phyloP scores from a whole-genome alignment of 2,797 vertebrate genomes.

The Neomorphus geoffroyi region DNA sequence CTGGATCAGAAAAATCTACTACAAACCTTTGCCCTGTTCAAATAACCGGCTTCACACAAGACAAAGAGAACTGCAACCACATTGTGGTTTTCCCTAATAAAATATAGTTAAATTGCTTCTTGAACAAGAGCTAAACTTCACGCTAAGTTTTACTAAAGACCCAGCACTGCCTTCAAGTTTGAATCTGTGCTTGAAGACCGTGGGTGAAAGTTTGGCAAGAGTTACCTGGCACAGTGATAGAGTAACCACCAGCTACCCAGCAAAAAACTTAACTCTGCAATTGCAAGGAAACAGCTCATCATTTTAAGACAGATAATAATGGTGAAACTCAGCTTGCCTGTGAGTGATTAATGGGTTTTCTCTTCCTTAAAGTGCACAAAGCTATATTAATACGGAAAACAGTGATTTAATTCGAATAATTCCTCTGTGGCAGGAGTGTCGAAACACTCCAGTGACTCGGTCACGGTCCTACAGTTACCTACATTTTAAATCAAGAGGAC shows the following conservation, averaged over 20 bases:
- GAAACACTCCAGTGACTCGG: background rate
- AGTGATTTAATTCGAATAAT: background rate
- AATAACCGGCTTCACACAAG: background rate
- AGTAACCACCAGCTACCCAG: background rate
- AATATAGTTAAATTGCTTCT: background rate
- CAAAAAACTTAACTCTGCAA: background rate
- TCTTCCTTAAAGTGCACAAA: background rate
- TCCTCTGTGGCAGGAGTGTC: background rate
- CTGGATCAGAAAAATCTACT: background rate
- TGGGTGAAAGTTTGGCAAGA: background rate
- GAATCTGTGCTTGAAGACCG: background rate
- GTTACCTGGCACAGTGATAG: background rate
- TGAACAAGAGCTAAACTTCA: background rate
- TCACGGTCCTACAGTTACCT: background rate
- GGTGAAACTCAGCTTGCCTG: background rate
- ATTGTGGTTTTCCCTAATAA: background rate
- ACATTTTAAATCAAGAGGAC: background rate
- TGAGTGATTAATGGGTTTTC: background rate
- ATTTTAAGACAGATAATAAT: background rate
- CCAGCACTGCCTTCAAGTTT: background rate
- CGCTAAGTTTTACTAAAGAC: background rate
- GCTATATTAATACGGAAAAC: background rate
- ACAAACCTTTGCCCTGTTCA: background rate
- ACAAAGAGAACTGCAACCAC: slow-evolving; percentile 24
- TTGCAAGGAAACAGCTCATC: background rate